Conservation (phyloP, 2,888 invertebrate genomes). For the Cheilosia soror region DNA sequence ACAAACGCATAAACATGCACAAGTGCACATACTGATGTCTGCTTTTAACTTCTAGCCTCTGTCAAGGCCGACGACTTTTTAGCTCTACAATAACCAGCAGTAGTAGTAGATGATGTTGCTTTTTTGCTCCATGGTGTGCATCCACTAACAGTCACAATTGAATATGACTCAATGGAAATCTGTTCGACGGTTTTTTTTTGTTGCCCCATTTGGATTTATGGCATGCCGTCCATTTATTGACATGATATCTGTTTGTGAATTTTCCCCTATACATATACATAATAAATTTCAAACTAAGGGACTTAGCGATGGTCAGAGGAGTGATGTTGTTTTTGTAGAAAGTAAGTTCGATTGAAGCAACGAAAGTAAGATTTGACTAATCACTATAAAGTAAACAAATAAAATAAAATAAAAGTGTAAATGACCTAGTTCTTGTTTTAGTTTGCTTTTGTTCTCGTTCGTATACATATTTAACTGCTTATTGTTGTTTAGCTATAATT, state of each 20-base stretch:
- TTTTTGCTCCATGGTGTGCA: background rate
- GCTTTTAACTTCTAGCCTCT: background rate
- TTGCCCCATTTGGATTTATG: slow-evolving; percentile 1
- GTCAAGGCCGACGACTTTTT: background rate
- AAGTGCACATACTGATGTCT: background rate
- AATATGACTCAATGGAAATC: slow-evolving; percentile 15
- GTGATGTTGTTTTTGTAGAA: slow-evolving; percentile 11
- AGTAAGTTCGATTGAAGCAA: slow-evolving; percentile 12
- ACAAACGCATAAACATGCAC: background rate
- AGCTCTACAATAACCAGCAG: background rate
- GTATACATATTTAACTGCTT: no score
- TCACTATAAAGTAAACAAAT: background rate
- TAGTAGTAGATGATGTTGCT: background rate
- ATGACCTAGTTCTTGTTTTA: slow-evolving; percentile 8
- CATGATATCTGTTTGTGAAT: slow-evolving; percentile 6
- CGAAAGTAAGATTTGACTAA: slow-evolving; percentile 3
- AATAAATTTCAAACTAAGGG: background rate
- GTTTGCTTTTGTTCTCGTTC: background rate
- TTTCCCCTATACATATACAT: background rate
- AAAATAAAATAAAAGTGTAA: background rate
- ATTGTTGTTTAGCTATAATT: no score
- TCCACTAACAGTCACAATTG: background rate
- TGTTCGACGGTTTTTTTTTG: slow-evolving; percentile 8
- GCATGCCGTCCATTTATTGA: slow-evolving; percentile 14
- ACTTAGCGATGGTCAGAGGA: background rate